Evolutionary conservation across 2,113 vertebrate species (phyloP), one percentile per base, ranked within the genome.

Genomic region (Stegastes partitus): DNA sequence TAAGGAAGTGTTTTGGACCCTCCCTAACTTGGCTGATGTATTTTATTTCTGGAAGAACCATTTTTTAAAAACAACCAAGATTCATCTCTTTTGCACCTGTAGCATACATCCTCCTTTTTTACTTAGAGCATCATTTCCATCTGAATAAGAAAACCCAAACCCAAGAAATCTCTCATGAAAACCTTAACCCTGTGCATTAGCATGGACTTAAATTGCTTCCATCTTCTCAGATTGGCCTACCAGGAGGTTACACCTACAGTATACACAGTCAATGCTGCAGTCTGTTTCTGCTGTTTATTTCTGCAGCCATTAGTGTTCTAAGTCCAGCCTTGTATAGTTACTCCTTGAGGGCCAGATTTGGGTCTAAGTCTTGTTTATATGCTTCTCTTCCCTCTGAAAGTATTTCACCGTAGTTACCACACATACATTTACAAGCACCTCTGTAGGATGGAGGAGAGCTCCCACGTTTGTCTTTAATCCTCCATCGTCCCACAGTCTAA

Each of bases 291-390:
- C 49, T 62, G 79, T 68, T 83, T 83, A 65, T 89, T 74, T 77
- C 79, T 78, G 71, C 77, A 74, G 85, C 65, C 68, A 59, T 90
- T 81, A 81, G 59, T 72, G 79, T 81, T 70, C 54, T 16, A 31
- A 74, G 85, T 72, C 78, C 65, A 53, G 49, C 51, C n/a, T 0
- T 44, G 74, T 81, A 51, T 53, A 67, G 61, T 73, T 5, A 2
- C 77, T 87, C 81, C 90, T 85, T 1, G 3, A 74, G 77, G 85
- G 67, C 54, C 71, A 65, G 37, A 86, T 87, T 70, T 80, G 56
- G 26, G 19, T 79, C 82, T 55, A 74, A 73, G 49, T 59, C 59
- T 59, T 62, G 59, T 84, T 62, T 75, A 77, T 56, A 57, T 28
- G 31, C 63, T 77, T 45, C 39, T 47, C 59, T 50, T 81, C 62